phyloP scores from a whole-genome alignment of 2,797 vertebrate genomes.

The Lepus oiostolus region DNA sequence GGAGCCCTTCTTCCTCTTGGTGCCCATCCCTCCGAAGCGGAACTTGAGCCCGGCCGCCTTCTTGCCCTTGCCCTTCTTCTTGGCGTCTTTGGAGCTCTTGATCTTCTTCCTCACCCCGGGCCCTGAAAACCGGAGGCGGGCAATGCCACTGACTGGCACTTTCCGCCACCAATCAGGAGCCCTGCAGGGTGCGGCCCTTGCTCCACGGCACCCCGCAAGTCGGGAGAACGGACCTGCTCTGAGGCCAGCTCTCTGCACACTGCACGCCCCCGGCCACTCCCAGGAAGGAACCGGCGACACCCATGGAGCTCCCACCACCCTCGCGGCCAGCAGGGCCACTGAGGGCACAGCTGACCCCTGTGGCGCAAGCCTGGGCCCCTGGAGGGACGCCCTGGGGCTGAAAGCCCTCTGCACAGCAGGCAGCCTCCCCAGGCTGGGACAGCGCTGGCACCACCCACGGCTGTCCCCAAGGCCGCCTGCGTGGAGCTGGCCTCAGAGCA shows the following conservation, averaged over 20 bases:
- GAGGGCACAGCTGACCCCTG: neutral
- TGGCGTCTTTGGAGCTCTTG: conserved; percentile 93
- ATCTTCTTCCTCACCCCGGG: conserved; percentile 96
- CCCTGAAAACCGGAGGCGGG: conserved; percentile 87
- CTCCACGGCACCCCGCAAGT: neutral
- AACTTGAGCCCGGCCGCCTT: conserved; percentile 93
- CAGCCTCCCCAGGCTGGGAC: neutral
- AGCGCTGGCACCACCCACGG: neutral
- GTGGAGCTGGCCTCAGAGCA: neutral
- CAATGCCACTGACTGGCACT: rapidly evolving
- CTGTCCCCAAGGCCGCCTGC: neutral
- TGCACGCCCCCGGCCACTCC: neutral
- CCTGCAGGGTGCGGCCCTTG: rapidly evolving
- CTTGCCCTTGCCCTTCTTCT: conserved; percentile 97
- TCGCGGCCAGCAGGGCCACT: neutral
- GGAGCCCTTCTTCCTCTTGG: conserved; percentile 97
- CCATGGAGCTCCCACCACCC: neutral
- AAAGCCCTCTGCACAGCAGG: neutral
- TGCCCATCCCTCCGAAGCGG: conserved; percentile 93
- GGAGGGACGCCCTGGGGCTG: neutral
- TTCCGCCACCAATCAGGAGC: neutral
- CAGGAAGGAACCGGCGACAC: neutral
- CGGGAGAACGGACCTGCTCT: too few species aligned
- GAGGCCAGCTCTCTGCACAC: too few species aligned
- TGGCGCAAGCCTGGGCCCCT: neutral